These are phyloP conservation scores for Drosophila neotestacea DNA, from an alignment of 2,888 invertebrate species.

Conservation along the genomic window DNA sequence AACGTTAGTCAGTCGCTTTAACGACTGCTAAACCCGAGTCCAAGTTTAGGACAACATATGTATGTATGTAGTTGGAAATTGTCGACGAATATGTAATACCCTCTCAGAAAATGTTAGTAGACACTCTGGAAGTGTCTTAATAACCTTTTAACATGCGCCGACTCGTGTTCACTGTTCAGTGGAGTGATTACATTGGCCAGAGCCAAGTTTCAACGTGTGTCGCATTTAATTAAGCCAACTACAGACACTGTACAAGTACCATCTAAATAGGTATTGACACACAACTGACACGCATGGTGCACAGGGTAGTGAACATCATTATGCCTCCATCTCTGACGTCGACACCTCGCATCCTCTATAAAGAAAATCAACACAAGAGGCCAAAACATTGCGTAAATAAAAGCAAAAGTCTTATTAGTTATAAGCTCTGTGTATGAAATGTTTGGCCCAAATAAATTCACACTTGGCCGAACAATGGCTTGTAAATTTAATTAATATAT, in stretches of 20 bases:
- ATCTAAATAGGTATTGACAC: slow-evolving; percentile 72
- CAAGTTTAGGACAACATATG: slow-evolving; percentile 12
- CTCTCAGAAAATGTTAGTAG: background rate
- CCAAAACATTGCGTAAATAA: background rate
- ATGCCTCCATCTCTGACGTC: background rate
- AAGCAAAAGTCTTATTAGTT: background rate
- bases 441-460: background rate
- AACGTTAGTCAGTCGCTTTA: slow-evolving; percentile 26
- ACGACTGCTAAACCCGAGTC: slow-evolving; percentile 31
- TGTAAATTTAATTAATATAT: background rate
- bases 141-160: slow-evolving; percentile 9
- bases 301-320: slow-evolving; percentile 33
- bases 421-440: background rate
- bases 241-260: slow-evolving; percentile 36
- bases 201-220: slow-evolving; percentile 34
- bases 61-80: background rate
- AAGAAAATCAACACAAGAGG: background rate
- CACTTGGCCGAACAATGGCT: background rate
- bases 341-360: too few species aligned
- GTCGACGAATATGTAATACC: background rate
- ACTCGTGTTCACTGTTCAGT: slow-evolving; percentile 32
- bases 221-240: slow-evolving; percentile 67
- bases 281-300: slow-evolving; percentile 55
- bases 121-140: slow-evolving; percentile 1
- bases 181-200: slow-evolving; percentile 21